Conservation (phyloP, 1,140 invertebrate species). For the Drosophila athabasca region DNA sequence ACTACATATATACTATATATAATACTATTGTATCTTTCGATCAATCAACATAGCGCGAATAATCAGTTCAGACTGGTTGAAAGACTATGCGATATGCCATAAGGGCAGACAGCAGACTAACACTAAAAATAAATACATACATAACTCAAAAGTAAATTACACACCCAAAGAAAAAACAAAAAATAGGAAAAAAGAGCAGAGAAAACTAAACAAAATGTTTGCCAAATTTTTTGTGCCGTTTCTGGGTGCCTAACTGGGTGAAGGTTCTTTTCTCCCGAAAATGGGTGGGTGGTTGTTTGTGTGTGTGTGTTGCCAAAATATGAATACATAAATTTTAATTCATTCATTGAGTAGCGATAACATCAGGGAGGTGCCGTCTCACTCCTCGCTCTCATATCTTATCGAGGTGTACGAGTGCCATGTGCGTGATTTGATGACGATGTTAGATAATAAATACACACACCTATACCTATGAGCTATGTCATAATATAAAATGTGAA, state of each 20-base stretch:
- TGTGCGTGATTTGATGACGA: slow-evolving; percentile 49
- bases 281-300: slow-evolving; percentile 2
- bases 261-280: slow-evolving; percentile 57
- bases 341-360: slow-evolving; percentile 39
- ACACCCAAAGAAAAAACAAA: slow-evolving; percentile 2
- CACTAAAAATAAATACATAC: slow-evolving; percentile 49
- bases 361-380: slow-evolving; percentile 9
- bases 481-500: neutral
- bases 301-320: slow-evolving; percentile 42
- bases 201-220: slow-evolving; percentile 56
- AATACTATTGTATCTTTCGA: slow-evolving; percentile 13
- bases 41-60: slow-evolving; percentile 17
- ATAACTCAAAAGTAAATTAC: slow-evolving; percentile 24
- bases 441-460: slow-evolving; percentile 17
- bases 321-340: slow-evolving; percentile 20
- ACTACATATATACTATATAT: neutral
- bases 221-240: slow-evolving; percentile 17
- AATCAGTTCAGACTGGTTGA: slow-evolving; percentile 35
- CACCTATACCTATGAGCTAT: neutral
- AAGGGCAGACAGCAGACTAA: slow-evolving; percentile 46
- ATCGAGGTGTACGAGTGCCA: slow-evolving; percentile 33
- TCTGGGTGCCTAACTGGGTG: slow-evolving; percentile 52
- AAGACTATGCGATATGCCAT: slow-evolving; percentile 52
- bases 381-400: slow-evolving; percentile 46
- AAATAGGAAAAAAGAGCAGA: slow-evolving; percentile 10